Conservation (phyloP, 2,888 invertebrate genomes). For the Xanthorhoe spadicearia region DNA sequence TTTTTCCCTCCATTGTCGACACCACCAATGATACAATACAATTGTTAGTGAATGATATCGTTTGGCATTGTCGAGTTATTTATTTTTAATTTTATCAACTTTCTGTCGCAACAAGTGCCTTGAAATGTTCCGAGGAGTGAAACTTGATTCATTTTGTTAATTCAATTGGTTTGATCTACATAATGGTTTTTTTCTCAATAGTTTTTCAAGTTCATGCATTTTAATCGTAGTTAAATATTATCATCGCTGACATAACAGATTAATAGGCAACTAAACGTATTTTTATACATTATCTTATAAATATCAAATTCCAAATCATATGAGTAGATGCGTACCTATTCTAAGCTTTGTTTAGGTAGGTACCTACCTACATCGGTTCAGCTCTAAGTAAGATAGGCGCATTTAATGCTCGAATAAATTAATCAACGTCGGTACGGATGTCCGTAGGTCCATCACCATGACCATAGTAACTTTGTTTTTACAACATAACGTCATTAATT, state of each 20-base stretch:
- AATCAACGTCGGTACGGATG: too few species aligned
- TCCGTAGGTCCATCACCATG: too few species aligned
- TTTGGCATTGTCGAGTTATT: not conserved
- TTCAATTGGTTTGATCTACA: not conserved
- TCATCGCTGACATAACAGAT: too few species aligned
- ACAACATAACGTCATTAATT: too few species aligned
- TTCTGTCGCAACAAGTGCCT: slow-evolving; percentile 13
- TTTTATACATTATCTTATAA: not conserved
- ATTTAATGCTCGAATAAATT: too few species aligned
- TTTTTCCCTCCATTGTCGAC: not conserved
- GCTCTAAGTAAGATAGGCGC: too few species aligned
- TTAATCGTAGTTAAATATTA: not conserved
- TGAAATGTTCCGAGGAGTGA: slow-evolving; percentile 9
- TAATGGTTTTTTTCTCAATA: slow-evolving; percentile 1
- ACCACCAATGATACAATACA: not conserved
- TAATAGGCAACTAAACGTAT: not conserved
- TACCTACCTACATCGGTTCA: too few species aligned
- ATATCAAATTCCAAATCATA: too few species aligned
- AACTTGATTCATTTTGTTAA: slow-evolving; percentile 3
- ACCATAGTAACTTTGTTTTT: too few species aligned
- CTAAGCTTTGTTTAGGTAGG: too few species aligned
- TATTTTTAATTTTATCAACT: slow-evolving; percentile 2
- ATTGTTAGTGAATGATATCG: not conserved
- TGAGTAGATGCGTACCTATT: too few species aligned
- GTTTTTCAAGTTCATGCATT: not conserved